These are phyloP conservation scores for Cyanoliseus patagonus DNA, from an alignment of 2,113 vertebrate genomes.

Conservation along the genomic window DNA sequence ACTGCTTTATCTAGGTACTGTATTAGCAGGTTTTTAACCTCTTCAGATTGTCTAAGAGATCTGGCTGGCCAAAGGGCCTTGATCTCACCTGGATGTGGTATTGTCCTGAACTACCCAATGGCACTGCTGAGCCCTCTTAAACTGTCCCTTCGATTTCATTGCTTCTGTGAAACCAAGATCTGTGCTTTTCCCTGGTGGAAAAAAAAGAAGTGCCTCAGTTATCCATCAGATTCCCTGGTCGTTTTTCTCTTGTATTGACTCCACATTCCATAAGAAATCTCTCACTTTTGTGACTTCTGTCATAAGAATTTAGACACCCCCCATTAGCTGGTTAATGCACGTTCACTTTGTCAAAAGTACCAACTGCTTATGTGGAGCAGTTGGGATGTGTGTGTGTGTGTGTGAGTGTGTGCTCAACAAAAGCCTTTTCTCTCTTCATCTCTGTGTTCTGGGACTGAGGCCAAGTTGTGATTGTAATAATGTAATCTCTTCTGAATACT, in stretches of 20 bases:
- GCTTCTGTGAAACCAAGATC: not conserved
- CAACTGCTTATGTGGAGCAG: not conserved
- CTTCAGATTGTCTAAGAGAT: not conserved
- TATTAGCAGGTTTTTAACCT: not conserved
- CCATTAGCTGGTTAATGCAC: slow-evolving; percentile 50
- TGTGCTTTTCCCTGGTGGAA: not conserved
- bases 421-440: slow-evolving; percentile 59
- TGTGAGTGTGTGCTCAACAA: slow-evolving; percentile 6
- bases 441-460: slow-evolving; percentile 45
- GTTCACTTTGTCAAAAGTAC: slow-evolving; percentile 15
- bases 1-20: not conserved
- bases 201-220: not conserved
- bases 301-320: not conserved
- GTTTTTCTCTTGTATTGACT: not conserved
- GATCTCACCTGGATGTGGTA: not conserved
- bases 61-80: not conserved
- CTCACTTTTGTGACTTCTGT: not conserved
- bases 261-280: not conserved
- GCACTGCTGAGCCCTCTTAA: not conserved
- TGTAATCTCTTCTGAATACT: slow-evolving; percentile 65
- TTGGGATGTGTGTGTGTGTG: not conserved
- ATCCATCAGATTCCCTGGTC: not conserved
- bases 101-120: not conserved
- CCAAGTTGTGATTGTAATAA: slow-evolving; percentile 63
- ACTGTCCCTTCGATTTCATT: not conserved